Conservation (phyloP, 2,888 invertebrate species). For the Julus scanicus region DNA sequence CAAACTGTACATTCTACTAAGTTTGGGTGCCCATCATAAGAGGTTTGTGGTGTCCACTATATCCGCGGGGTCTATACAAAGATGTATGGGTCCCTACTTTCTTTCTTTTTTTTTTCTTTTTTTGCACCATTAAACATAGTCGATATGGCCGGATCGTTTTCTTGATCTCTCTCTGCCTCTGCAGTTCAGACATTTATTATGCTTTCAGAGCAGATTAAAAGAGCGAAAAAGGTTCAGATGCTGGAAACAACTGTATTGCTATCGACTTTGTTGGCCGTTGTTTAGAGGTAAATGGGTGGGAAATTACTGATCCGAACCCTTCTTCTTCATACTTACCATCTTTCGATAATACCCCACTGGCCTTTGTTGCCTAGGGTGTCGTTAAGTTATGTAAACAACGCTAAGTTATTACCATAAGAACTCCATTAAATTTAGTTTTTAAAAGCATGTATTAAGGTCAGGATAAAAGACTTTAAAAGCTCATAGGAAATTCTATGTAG, state of each 20-base stretch:
- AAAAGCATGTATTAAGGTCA: too few relatives aligned
- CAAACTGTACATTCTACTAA: too few relatives aligned
- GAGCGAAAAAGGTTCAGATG: conserved; percentile 26
- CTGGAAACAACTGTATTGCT: conserved; percentile 2
- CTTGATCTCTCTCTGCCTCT: conserved; percentile 31
- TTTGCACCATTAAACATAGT: conserved; percentile 18
- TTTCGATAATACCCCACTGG: too few relatives aligned
- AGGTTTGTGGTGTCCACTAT: not conserved
- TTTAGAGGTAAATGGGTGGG: too few relatives aligned
- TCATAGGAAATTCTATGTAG: too few relatives aligned
- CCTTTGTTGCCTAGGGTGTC: too few relatives aligned
- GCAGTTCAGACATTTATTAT: conserved; percentile 25
- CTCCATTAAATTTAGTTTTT: too few relatives aligned
- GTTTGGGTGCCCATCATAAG: not conserved
- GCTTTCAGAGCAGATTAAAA: conserved; percentile 33
- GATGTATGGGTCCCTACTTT: not conserved
- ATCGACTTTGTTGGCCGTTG: not conserved
- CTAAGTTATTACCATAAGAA: too few relatives aligned
- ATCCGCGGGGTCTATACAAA: not conserved
- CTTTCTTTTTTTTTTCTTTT: not conserved
- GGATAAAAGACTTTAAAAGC: too few relatives aligned
- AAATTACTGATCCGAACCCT: too few relatives aligned
- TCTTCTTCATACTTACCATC: too few relatives aligned
- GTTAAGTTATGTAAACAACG: too few relatives aligned
- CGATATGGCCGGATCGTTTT: conserved; percentile 26